These are phyloP conservation scores for Zygaena filipendulae DNA, from an alignment of 2,888 invertebrate species.

Conservation along the genomic window DNA sequence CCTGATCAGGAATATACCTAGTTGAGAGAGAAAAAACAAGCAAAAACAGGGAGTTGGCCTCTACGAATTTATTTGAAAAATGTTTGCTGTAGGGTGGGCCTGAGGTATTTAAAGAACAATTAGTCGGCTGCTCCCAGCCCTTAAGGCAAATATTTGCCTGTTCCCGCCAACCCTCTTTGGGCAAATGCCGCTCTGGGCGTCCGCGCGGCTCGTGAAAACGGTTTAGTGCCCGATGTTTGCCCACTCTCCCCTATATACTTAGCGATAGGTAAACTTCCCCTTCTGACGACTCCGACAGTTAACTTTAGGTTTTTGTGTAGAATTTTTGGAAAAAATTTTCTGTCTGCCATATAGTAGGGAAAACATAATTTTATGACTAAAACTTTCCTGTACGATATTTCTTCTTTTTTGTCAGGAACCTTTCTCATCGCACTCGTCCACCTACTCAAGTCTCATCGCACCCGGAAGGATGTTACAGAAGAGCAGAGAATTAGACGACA, in stretches of 20 bases:
- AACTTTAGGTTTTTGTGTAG: conserved; percentile 15
- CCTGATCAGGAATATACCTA: too few species aligned
- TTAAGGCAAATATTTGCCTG: conserved; percentile 59
- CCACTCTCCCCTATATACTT: conserved; percentile 46
- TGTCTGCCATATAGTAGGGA: too few species aligned
- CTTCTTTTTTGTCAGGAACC: too few species aligned
- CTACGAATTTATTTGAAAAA: conserved; percentile 57
- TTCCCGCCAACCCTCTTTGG: conserved; percentile 63
- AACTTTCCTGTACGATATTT: too few species aligned
- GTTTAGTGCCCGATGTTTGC: conserved; percentile 56
- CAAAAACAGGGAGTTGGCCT: conserved; percentile 39
- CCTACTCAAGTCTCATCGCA: too few species aligned
- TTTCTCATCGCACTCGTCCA: too few species aligned
- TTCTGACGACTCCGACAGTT: conserved; percentile 28
- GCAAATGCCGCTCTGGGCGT: conserved; percentile 49
- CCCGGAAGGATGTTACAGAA: too few species aligned
- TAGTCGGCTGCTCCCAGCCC: conserved; percentile 62
- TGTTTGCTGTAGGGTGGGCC: conserved; percentile 56
- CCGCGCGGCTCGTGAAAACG: conserved; percentile 41
- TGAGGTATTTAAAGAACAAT: conserved; percentile 65
- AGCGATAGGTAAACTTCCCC: conserved; percentile 38
- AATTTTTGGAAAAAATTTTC: too few species aligned
- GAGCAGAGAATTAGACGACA: too few species aligned
- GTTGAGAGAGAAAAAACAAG: too few species aligned
- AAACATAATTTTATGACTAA: too few species aligned